Base-by-base conservation (phyloP, 2,797 vertebrate genomes). In the Xyrichtys novacula region DNA sequence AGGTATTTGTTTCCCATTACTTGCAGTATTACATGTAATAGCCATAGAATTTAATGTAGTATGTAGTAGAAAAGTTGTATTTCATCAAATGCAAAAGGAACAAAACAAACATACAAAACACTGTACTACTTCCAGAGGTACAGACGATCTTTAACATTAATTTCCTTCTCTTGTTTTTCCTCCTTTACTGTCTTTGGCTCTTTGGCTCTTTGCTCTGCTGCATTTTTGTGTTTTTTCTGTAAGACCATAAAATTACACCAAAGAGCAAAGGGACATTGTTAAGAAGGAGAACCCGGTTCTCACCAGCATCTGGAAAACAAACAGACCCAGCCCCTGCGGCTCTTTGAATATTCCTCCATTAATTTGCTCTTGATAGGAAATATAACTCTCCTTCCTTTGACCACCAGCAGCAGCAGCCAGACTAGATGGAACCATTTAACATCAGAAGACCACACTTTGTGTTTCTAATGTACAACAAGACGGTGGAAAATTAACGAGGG, bases 351-450 rank as follows among this genome's bases (percentile, higher is more conserved):
- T 78, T 76, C 84, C 52, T 56, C 59, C 73, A 87, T 92, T 85
- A 89, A 83, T 91, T 76, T 83, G 59, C 43, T 57, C 42, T 61
- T 83, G 85, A 87, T 84, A 73, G 74, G 80, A 76, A 87, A 78
- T 68, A n/a, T 32, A 74, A 70, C 54, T 74, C 31, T 32, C 70
- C 39, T 73, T 62, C 53, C 65, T 65, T 36, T 23, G 60, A 71
- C 56, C 55, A 55, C 40, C 63, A 56, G 68, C 75, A 59, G 68
- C 75, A 59, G 31, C 7, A 65, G 40, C 43, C 55, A 32, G 36
- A 53, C 60, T 65, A 36, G 49, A 22, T 34, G 54, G 39, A 60
- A 68, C 61, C 34, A 57, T 80, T 80, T 65, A 32, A 76, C 43
- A 20, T 40, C 62, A 69, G 43, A 65, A 61, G 22, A 61, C 52